Base-by-base conservation (phyloP, 2,113 vertebrate genomes). In the Syrrhaptes paradoxus region DNA sequence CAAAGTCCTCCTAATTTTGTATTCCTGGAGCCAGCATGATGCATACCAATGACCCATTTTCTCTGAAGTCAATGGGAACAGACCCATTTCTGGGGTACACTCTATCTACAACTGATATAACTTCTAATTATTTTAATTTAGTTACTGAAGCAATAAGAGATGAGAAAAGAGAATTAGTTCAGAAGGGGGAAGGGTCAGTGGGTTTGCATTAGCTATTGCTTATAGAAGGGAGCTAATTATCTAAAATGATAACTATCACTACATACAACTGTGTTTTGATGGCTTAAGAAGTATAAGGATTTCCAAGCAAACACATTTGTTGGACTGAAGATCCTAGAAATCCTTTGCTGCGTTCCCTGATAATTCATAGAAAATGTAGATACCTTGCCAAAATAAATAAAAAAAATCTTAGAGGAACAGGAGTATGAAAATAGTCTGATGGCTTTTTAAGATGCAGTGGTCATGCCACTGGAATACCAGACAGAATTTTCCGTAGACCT, bases 381-480 rank as follows among this genome's bases (percentile, higher is more conserved):
- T 71, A 49, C 22, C 6, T 52, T 92, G 90, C 95, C 94, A 95
- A 92, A 95, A 85, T 38, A 95, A 94, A 95, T 22, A 52, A 94
- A 92, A 87, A 81, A 90, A 57, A 24, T 70, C 72, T 76, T 85
- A 92, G 48, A 84, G 4, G 51, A 96, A 72, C 49, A 87, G 65
- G 90, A 81, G 75, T 83, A 79, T 92, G 91, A 95, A 95, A 95
- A 82, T 84, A 91, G 52, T 82, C 46, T 86, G 88, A 95, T 96
- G 73, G 58, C 65, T 96, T 95, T 97, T 95, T 96, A 96, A 95
- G 90, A 88, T 94, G 58, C 31, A 61, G 52, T 85, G 72, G 54
- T 74, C 38, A 28, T 92, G 87, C 25, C 32, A 79, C 22, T 85
- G 88, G 83, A 93, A 78, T 66, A 91, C 49, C 51, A 95, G 84